Conservation (phyloP, 2,888 invertebrate genomes). For the Drosophila paramelanica region DNA sequence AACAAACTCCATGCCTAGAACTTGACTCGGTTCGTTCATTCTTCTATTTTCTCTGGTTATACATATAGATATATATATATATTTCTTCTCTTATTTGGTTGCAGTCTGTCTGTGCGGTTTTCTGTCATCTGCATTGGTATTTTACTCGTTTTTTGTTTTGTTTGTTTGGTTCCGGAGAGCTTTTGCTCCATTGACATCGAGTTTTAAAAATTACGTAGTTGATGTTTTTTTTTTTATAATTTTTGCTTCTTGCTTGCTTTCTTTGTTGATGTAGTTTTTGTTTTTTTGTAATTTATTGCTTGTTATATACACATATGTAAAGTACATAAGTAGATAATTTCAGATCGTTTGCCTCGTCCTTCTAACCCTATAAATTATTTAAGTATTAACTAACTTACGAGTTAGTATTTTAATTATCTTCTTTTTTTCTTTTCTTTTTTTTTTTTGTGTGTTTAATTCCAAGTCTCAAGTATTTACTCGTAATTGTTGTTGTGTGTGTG, state of each 20-base stretch:
- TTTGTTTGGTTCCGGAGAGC: slow-evolving; percentile 15
- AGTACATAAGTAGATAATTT: slow-evolving; percentile 21
- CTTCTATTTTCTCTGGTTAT: slow-evolving; percentile 7
- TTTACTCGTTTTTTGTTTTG: slow-evolving; percentile 10
- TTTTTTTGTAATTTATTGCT: slow-evolving; percentile 43
- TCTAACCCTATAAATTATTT: slow-evolving; percentile 16
- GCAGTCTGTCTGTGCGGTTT: slow-evolving; percentile 41
- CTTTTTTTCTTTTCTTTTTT: neutral
- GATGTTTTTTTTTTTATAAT: slow-evolving; percentile 24
- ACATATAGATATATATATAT: neutral
- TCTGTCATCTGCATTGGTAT: slow-evolving; percentile 15
- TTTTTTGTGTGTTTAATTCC: neutral
- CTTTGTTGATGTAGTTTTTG: slow-evolving; percentile 16
- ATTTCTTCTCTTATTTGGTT: slow-evolving; percentile 3
- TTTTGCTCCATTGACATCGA: slow-evolving; percentile 14
- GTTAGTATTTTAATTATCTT: neutral
- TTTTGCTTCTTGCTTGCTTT: slow-evolving; percentile 3
- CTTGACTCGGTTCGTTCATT: slow-evolving; percentile 8
- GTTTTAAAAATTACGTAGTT: slow-evolving; percentile 29
- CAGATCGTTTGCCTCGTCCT: slow-evolving; percentile 16
- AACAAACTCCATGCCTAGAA: slow-evolving; percentile 41
- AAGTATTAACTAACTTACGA: slow-evolving; percentile 24
- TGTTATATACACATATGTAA: slow-evolving; percentile 28
- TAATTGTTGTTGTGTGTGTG: slow-evolving; percentile 2
- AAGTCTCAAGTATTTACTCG: slow-evolving; percentile 12